Conservation (phyloP, 1,140 invertebrate species). For the Eciton burchellii region DNA sequence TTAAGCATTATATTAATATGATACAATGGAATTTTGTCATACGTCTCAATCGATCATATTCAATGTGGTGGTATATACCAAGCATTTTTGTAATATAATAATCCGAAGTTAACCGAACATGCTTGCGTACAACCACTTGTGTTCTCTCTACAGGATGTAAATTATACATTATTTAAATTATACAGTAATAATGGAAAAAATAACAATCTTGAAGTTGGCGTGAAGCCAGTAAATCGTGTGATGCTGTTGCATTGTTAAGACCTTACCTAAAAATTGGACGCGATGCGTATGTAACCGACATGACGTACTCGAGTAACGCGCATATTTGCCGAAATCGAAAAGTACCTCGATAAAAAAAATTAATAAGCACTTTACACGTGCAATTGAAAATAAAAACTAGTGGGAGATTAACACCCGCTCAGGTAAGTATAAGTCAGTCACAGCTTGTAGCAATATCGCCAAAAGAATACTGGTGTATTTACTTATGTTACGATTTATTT, state of each 20-base stretch:
- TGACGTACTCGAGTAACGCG: slow-evolving; percentile 69
- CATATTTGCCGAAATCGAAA: slow-evolving; percentile 72
- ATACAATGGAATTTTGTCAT: slow-evolving; percentile 67
- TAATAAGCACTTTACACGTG: slow-evolving; percentile 64
- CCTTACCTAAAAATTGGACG: slow-evolving; percentile 67
- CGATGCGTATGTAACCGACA: slow-evolving; percentile 61
- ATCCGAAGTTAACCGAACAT: slow-evolving; percentile 69
- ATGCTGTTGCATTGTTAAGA: slow-evolving; percentile 65
- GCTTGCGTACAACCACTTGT: slow-evolving; percentile 78
- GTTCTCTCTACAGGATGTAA: slow-evolving; percentile 78
- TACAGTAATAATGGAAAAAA: slow-evolving; percentile 75
- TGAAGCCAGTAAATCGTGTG: slow-evolving; percentile 72
- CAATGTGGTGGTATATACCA: slow-evolving; percentile 74
- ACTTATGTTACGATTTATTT: slow-evolving; percentile 8
- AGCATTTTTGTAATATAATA: slow-evolving; percentile 79
- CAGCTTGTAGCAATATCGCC: slow-evolving; percentile 74
- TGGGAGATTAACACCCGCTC: slow-evolving; percentile 69
- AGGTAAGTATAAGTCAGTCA: slow-evolving; percentile 83
- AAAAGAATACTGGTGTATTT: slow-evolving; percentile 1
- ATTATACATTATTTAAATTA: slow-evolving; percentile 83
- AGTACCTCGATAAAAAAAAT: slow-evolving; percentile 62
- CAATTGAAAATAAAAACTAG: slow-evolving; percentile 65
- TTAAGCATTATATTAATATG: slow-evolving; percentile 64
- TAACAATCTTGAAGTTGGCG: slow-evolving; percentile 71
- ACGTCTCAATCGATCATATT: slow-evolving; percentile 64